These are phyloP conservation scores for Atrichornis clamosus DNA, from an alignment of 2,113 vertebrate genomes.

Conservation along the genomic window DNA sequence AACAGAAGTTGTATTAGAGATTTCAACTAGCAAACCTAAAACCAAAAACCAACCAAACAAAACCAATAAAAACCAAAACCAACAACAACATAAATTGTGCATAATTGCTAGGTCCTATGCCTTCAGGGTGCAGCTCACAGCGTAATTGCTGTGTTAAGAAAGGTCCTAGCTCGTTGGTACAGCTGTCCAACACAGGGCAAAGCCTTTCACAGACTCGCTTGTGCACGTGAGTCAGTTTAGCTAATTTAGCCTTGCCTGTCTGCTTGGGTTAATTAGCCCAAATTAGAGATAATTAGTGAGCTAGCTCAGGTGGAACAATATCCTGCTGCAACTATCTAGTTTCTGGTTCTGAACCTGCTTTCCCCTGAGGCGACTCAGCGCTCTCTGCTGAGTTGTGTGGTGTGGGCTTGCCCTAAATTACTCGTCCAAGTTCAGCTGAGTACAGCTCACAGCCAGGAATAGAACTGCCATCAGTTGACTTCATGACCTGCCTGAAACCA, in stretches of 20 bases:
- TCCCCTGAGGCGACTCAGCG: not conserved
- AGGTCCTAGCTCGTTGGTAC: not conserved
- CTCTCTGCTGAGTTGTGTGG: not conserved
- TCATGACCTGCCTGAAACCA: constrained; percentile 30
- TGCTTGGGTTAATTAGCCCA: constrained; percentile 7
- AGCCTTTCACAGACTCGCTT: not conserved
- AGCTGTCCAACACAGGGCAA: not conserved
- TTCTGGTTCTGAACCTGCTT: not conserved
- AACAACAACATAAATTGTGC: not conserved
- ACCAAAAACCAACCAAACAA: not conserved
- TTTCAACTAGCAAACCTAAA: not conserved
- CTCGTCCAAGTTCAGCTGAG: not conserved
- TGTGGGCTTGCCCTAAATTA: constrained; percentile 14
- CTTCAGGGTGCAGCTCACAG: not conserved
- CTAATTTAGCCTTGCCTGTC: not conserved
- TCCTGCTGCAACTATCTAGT: not conserved
- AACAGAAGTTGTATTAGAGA: not conserved
- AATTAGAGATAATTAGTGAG: constrained; percentile 31
- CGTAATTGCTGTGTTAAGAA: not conserved
- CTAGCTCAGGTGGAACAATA: not conserved
- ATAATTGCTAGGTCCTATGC: not conserved
- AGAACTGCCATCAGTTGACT: constrained; percentile 31
- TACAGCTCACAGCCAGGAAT: constrained; percentile 18
- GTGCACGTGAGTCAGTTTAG: not conserved
- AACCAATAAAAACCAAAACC: not conserved